phyloP scores from a whole-genome alignment of 1,140 invertebrate species.

The Dysdera silvatica region DNA sequence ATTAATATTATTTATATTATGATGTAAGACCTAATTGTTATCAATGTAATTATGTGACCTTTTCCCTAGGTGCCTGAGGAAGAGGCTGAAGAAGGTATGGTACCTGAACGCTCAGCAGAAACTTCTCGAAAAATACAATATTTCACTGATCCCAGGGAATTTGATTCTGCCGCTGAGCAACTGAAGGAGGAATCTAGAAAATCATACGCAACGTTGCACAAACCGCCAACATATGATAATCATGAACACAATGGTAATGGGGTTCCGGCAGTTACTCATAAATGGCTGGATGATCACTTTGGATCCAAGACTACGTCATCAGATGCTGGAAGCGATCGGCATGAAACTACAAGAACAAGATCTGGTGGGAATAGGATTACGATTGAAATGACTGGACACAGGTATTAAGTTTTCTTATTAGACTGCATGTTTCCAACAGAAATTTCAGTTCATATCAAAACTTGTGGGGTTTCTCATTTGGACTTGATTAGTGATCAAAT shows the following conservation, averaged over 20 bases:
- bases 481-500: too few species aligned
- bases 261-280: conserved; percentile 78
- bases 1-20: background rate
- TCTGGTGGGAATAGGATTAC: conserved; percentile 30
- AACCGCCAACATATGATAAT: conserved; percentile 57
- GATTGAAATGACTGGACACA: conserved; percentile 27
- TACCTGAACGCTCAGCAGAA: conserved; percentile 49
- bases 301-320: conserved; percentile 54
- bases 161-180: conserved; percentile 65
- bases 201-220: conserved; percentile 3
- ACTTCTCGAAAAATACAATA: conserved; percentile 49
- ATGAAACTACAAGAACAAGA: conserved; percentile 22
- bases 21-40: background rate
- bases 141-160: conserved; percentile 52
- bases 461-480: too few species aligned
- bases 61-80: conserved; percentile 17
- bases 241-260: conserved; percentile 78
- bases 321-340: background rate
- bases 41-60: background rate
- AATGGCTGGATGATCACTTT: conserved; percentile 81
- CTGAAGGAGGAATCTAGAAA: conserved; percentile 48
- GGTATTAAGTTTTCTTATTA: too few species aligned
- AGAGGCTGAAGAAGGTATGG: conserved; percentile 39
- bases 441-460: too few species aligned
- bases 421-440: too few species aligned